Conservation (phyloP, 2,888 invertebrate species). For the Lithodes maja region DNA sequence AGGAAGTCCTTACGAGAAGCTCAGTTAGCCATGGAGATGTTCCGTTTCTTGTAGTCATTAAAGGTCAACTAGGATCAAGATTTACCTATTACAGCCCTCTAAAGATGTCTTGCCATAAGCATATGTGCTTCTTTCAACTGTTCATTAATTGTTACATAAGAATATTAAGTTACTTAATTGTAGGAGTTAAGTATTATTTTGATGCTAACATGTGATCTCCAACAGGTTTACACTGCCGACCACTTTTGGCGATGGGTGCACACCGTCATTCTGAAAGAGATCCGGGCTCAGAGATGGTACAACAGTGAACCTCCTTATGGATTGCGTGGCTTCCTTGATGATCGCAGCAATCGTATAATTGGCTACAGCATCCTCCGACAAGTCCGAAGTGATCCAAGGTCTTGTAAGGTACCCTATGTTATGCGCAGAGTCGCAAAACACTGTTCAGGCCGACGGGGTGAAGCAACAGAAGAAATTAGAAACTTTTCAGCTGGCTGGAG, state of each 20-base stretch:
- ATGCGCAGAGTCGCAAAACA: constrained; percentile 69
- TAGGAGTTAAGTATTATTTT: too few relatives aligned
- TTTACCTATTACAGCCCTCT: too few relatives aligned
- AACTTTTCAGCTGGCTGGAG: too few relatives aligned
- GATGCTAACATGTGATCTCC: too few relatives aligned
- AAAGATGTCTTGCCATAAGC: too few relatives aligned
- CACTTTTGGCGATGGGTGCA: constrained; percentile 76
- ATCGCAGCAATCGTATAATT: constrained; percentile 77
- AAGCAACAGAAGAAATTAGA: constrained; percentile 72
- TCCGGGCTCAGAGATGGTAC: constrained; percentile 76
- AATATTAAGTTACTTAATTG: too few relatives aligned
- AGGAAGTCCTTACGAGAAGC: too few relatives aligned
- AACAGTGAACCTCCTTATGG: constrained; percentile 76
- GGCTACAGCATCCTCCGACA: constrained; percentile 77
- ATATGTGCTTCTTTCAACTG: too few relatives aligned
- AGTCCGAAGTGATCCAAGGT: constrained; percentile 73
- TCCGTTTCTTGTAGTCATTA: too few relatives aligned
- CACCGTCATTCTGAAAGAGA: constrained; percentile 73
- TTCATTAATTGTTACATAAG: too few relatives aligned
- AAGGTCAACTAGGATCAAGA: too few relatives aligned
- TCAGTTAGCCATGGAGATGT: too few relatives aligned
- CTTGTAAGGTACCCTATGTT: constrained; percentile 69
- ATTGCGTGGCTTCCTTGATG: constrained; percentile 76
- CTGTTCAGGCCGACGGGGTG: constrained; percentile 72
- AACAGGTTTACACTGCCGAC: constrained; percentile 70